A percentile compares a stretch with the other conserved stretches of the same genome.
phyloP scores from a whole-genome alignment of 2,888 invertebrate genomes.

The Heliconius erato region DNA sequence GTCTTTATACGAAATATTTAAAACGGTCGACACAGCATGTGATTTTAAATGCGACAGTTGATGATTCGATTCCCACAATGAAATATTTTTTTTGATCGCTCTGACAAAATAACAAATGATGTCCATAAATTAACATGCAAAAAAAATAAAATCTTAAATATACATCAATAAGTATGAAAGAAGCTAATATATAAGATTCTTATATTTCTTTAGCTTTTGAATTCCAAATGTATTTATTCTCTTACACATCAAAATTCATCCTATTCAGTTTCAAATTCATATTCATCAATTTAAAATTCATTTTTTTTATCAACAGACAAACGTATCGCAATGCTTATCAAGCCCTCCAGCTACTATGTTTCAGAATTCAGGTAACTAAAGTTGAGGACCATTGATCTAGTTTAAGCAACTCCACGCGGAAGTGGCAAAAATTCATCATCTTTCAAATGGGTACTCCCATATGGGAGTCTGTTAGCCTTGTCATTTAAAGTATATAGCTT shows the following conservation, averaged over 20 bases:
- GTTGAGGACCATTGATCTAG: conserved; percentile 24
- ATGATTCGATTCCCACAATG: too few relatives aligned
- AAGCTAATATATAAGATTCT: too few relatives aligned
- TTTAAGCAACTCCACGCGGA: conserved; percentile 6
- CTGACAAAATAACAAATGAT: too few relatives aligned
- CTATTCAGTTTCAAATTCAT: background rate
- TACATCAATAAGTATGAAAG: too few relatives aligned
- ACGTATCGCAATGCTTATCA: background rate
- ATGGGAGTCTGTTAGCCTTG: background rate
- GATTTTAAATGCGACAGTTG: too few relatives aligned
- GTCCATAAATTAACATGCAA: too few relatives aligned
- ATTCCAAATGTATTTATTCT: too few relatives aligned
- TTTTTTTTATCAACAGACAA: background rate
- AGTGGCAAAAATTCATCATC: conserved; percentile 13
- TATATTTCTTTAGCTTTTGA: too few relatives aligned
- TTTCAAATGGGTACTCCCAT: background rate
- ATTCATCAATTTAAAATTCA: background rate
- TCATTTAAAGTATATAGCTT: background rate
- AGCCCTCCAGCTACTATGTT: conserved; percentile 15
- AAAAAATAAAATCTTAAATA: too few relatives aligned
- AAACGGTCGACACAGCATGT: too few relatives aligned
- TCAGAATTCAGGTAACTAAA: conserved; percentile 24
- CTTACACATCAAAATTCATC: too few relatives aligned
- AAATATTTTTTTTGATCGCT: too few relatives aligned
- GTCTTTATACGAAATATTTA: background rate